phyloP scores from a whole-genome alignment of 2,797 vertebrate species.

The Ctenosaura bakeri region DNA sequence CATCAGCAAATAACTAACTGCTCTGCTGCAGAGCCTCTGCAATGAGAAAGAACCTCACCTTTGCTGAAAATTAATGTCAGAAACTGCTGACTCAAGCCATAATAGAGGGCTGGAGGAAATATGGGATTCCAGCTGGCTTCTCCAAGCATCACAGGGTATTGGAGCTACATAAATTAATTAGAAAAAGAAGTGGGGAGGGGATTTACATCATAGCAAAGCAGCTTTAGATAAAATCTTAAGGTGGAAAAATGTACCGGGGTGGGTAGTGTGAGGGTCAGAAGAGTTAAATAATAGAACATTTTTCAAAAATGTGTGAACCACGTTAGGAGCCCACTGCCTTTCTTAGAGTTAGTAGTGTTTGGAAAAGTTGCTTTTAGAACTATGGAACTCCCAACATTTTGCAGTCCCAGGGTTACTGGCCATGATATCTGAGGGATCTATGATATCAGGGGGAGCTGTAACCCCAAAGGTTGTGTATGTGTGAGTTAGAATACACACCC shows the following conservation, averaged over 20 bases:
- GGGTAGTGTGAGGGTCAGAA: too few species aligned
- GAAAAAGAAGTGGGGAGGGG: background rate
- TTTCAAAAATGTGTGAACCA: background rate
- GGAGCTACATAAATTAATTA: constrained; percentile 40
- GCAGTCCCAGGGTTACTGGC: too few species aligned
- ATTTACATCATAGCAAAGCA: background rate
- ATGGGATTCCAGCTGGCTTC: constrained; percentile 13
- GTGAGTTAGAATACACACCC: too few species aligned
- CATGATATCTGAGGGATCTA: too few species aligned
- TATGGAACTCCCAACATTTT: too few species aligned
- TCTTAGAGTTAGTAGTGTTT: background rate
- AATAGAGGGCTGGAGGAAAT: constrained; percentile 2
- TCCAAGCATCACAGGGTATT: background rate
- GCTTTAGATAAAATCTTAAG: background rate
- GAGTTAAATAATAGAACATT: background rate
- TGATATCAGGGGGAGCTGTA: too few species aligned
- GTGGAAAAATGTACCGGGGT: too few species aligned
- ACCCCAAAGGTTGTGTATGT: background rate
- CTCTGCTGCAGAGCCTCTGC: constrained; percentile 11
- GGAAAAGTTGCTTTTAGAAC: too few species aligned
- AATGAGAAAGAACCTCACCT: constrained; percentile 18
- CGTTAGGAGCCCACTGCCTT: background rate
- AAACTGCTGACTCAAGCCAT: constrained; percentile 41
- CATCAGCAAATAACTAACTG: background rate
- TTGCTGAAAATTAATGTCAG: background rate